These are phyloP conservation scores for Conomelus anceps DNA, from an alignment of 2,888 invertebrate species.

Conservation along the genomic window DNA sequence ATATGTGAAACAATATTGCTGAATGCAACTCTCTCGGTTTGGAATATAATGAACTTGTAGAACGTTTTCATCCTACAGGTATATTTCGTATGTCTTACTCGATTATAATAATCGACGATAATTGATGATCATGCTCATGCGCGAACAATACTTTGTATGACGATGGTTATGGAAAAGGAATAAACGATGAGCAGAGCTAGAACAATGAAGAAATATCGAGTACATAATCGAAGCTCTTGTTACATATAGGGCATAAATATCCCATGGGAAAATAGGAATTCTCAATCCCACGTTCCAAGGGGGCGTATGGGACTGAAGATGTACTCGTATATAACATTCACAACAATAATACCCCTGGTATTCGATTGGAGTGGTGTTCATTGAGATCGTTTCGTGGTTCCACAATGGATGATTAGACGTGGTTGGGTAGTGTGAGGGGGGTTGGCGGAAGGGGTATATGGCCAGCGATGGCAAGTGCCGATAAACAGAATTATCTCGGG, in stretches of 20 bases:
- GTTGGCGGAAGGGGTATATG: background rate
- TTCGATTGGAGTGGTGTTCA: background rate
- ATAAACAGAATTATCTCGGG: background rate
- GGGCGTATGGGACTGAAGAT: background rate
- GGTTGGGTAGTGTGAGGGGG: background rate
- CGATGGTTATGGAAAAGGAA: background rate
- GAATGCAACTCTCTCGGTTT: background rate
- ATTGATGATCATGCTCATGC: background rate
- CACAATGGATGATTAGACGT: background rate
- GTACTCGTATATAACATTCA: background rate
- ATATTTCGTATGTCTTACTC: background rate
- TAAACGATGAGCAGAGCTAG: background rate
- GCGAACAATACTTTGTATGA: background rate
- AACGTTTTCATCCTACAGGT: background rate
- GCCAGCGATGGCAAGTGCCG: background rate
- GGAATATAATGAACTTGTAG: background rate
- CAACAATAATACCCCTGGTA: background rate
- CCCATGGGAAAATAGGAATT: background rate
- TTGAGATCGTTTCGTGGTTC: background rate
- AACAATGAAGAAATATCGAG: background rate
- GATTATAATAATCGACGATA: background rate
- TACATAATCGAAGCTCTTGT: background rate
- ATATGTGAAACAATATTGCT: background rate
- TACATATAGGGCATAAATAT: background rate
- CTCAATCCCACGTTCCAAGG: background rate